Base-by-base conservation (phyloP, 2,888 invertebrate species). In the Anaspis maculata region DNA sequence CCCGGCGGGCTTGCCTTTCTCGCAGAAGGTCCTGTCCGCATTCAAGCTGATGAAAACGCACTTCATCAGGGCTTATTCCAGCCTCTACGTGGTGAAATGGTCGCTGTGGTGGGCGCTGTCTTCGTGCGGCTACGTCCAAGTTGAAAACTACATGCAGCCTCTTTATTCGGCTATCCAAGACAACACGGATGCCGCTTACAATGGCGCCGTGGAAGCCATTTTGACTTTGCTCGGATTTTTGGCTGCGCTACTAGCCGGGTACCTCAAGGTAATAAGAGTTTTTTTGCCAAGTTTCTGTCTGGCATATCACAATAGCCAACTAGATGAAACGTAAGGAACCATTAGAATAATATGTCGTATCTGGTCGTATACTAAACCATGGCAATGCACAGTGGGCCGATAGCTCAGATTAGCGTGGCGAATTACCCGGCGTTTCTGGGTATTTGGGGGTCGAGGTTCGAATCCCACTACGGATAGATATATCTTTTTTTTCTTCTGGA, bases 201-300 rank as follows among this genome's bases (percentile, higher is more conserved):
- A 59, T 35, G 91, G 90, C 1, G 79, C 79, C n/a, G 84, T 87
- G 1, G 91, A 91, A 63, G 85, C 87, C 0, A 51, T 71, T 1
- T 72, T 79, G 26, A 85, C 83, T 0, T 59, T 82, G 0, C 57
- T 80, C 1, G 80, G 83, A 29, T 76, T 76, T n/a, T 51, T 66
- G 1, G 73, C 70, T 10, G 76, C 80, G 1, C 59, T 73, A 31
- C 35, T 66, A 1, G 74, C 77, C 1, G 70, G 72, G 3, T 47
- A 60, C 31, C 41, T 70, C 13, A 62, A 64, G 39, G 60, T n/a
- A n/a, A n/a, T n/a, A n/a, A n/a, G n/a, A n/a, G n/a, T n/a, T n/a
- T n/a, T n/a, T n/a, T n/a, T n/a, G n/a, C n/a, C n/a, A n/a, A n/a
- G n/a, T n/a, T n/a, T n/a, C n/a, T n/a, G n/a, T n/a, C n/a, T n/a